A percentile compares a stretch with the other conserved stretches of the same genome.
These are phyloP conservation scores for Xanthostigma xanthostigma DNA, from an alignment of 2,888 invertebrate genomes.

Conservation along the genomic window DNA sequence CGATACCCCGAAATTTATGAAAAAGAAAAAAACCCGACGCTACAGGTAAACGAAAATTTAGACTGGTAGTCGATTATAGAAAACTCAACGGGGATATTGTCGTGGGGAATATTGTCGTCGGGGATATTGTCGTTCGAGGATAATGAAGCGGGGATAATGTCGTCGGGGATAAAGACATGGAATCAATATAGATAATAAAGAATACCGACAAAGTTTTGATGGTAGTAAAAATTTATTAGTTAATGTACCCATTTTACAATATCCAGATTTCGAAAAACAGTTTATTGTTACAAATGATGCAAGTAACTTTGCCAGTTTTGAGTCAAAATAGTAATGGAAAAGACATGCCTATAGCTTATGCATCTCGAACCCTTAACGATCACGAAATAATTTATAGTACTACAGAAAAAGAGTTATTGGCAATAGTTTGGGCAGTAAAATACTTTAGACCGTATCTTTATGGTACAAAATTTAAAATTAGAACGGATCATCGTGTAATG, in stretches of 20 bases:
- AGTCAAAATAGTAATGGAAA: slow-evolving; percentile 7
- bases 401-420: slow-evolving; percentile 11
- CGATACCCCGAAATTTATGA: background rate
- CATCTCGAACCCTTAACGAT: slow-evolving; percentile 5
- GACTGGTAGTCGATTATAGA: slow-evolving; percentile 1
- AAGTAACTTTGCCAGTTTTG: slow-evolving; percentile 12
- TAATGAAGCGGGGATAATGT: background rate
- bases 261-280: slow-evolving; percentile 14
- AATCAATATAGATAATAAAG: slow-evolving; percentile 7
- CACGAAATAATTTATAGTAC: slow-evolving; percentile 5
- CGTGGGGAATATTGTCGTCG: background rate
- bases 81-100: background rate
- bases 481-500: no score
- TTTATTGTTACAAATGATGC: slow-evolving; percentile 19
- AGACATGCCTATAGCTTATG: slow-evolving; percentile 8
- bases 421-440: slow-evolving; percentile 9
- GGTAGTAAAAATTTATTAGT: slow-evolving; percentile 14
- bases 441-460: slow-evolving; percentile 13
- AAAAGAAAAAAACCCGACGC: slow-evolving; percentile 4
- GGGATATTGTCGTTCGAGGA: background rate
- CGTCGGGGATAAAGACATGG: slow-evolving; percentile 4
- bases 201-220: slow-evolving; percentile 9
- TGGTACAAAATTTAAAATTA: slow-evolving; percentile 11
- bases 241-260: slow-evolving; percentile 13
- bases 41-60: slow-evolving; percentile 6